These are phyloP conservation scores for Diarsia rubi DNA, from an alignment of 2,888 invertebrate species.

Conservation along the genomic window DNA sequence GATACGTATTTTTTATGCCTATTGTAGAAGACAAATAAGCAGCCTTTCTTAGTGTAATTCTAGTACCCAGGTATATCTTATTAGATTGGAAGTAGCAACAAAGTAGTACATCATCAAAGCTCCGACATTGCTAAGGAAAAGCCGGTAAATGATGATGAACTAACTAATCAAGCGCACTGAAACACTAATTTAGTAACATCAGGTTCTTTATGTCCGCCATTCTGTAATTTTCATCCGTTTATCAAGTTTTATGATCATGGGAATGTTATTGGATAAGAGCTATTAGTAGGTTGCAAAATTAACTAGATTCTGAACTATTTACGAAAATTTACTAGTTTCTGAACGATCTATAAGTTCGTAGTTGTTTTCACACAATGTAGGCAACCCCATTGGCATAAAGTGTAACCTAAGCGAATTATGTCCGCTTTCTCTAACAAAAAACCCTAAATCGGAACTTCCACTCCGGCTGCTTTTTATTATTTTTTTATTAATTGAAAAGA, in stretches of 20 bases:
- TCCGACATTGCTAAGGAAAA: background rate
- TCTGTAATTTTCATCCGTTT: conserved; percentile 3
- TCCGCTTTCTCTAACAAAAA: background rate
- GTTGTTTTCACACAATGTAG: background rate
- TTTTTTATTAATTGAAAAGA: no score
- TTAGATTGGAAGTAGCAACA: background rate
- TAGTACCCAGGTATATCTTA: background rate
- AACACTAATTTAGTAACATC: background rate
- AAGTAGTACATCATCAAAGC: background rate
- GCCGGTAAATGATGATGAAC: background rate
- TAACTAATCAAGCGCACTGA: background rate
- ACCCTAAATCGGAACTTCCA: background rate
- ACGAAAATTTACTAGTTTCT: conserved; percentile 10
- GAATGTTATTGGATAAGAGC: background rate
- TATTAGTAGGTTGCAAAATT: conserved; percentile 3
- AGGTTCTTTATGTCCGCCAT: background rate
- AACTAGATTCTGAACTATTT: background rate
- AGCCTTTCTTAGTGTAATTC: background rate
- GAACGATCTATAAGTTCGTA: background rate
- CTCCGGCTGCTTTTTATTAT: no score
- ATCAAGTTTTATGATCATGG: conserved; percentile 17
- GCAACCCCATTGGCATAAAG: background rate
- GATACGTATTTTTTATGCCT: no score
- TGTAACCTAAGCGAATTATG: background rate
- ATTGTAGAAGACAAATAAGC: background rate